phyloP scores from a whole-genome alignment of 2,888 invertebrate species.

The Baronia brevicornis region DNA sequence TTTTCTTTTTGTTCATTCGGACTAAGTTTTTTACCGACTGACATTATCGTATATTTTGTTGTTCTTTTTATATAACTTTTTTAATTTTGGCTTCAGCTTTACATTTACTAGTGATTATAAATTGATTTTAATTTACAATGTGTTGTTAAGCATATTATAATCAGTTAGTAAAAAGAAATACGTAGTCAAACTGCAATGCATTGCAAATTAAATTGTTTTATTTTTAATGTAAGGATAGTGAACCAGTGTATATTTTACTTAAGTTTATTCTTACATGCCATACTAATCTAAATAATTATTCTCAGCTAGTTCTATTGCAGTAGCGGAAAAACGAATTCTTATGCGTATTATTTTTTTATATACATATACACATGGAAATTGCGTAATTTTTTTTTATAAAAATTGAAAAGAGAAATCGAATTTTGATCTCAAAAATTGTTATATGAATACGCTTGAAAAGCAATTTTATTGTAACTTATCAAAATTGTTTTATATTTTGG shows the following conservation, averaged over 20 bases:
- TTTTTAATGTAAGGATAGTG: conserved; percentile 11
- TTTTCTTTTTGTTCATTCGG: conserved; percentile 30
- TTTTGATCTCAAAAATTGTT: not conserved
- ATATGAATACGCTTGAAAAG: not conserved
- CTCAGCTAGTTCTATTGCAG: conserved; percentile 1
- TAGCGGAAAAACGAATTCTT: no score
- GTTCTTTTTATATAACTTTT: conserved; percentile 27
- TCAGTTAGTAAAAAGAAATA: conserved; percentile 7
- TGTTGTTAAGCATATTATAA: conserved; percentile 21
- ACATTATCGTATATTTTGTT: conserved; percentile 36
- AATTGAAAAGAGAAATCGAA: not conserved
- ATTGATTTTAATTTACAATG: conserved; percentile 32
- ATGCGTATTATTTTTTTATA: no score
- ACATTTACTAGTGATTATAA: conserved; percentile 37
- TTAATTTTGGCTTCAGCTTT: conserved; percentile 53
- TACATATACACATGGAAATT: no score
- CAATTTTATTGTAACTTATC: not conserved
- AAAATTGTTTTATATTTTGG: conserved; percentile 15
- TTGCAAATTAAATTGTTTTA: conserved; percentile 29
- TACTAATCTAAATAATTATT: conserved; percentile 16
- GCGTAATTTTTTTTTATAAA: conserved; percentile 1
- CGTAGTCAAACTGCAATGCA: conserved; percentile 23
- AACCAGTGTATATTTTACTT: conserved; percentile 39
- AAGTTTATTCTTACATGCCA: conserved; percentile 28
- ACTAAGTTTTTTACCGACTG: conserved; percentile 51